Evolutionary conservation across 2,888 invertebrate species (phyloP), one percentile per base, ranked within the genome.

Genomic region (Drosophila multiciliata): DNA sequence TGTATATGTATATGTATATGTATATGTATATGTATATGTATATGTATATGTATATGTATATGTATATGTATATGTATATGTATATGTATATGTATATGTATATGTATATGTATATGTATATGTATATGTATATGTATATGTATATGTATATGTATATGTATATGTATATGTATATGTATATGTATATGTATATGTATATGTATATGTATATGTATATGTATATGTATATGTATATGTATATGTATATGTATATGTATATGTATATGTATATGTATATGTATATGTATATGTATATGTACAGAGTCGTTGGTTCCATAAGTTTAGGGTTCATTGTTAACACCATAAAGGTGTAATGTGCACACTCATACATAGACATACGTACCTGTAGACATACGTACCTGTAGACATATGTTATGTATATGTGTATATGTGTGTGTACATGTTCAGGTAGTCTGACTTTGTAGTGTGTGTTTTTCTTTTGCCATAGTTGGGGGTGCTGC

Each of bases 251-350:
- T 35, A 35, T 36, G 58, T 26, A 29, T 33, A 36, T 15, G 45
- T 32, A 32, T 5, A 49, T 35, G 15, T 12, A 23, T 12, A 23
- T 17, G 29, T 12, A 11, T 9, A 17, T 42, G 8, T 42, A 17
- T 55, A 3, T 45, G 6, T 45, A 7, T 15, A 6, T 32, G 1
- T 12, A 3, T 17, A 3, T 45, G 23, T 23, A 23, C 45, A 12
- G 26, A 29, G 71, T 57, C 59, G 58, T 38, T 50, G 57, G 23
- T n/a, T 53, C 53, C 61, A 62, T 65, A 64, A 72, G 55, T 81
- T 67, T 55, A 54, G 40, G 63, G 67, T 65, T 66, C 78, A 77
- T 67, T 72, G 64, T 69, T 77, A 77, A 65, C 59, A 67, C 55
- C 71, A 50, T 70, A 69, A 55, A 67, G 60, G 38, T 60, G 60